phyloP scores from a whole-genome alignment of 2,113 vertebrate species.

The Aegithalos caudatus region DNA sequence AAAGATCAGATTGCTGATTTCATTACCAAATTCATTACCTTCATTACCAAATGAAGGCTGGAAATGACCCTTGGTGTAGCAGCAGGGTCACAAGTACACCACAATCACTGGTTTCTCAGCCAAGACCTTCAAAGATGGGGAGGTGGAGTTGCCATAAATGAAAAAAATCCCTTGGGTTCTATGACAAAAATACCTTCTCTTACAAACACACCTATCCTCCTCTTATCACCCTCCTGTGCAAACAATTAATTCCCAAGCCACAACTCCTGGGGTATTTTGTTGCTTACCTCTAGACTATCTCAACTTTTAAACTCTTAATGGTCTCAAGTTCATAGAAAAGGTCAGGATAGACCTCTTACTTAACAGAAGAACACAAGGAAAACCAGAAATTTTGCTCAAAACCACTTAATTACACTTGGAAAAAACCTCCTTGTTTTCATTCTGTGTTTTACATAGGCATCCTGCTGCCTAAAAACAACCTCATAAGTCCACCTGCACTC shows the following conservation, averaged over 20 bases:
- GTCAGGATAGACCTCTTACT: background rate
- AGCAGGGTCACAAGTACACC: background rate
- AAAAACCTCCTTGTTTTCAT: background rate
- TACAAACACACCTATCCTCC: background rate
- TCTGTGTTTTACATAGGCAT: background rate
- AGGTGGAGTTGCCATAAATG: background rate
- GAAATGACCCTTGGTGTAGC: background rate
- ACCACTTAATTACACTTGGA: background rate
- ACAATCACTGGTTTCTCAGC: fast-evolving
- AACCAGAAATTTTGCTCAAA: background rate
- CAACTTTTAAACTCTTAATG: background rate
- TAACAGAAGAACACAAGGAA: background rate
- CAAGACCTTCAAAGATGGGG: background rate
- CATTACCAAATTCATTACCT: too few species aligned
- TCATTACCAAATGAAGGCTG: background rate
- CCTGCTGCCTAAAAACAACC: background rate
- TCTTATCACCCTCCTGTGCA: background rate
- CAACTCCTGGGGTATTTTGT: background rate
- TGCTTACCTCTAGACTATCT: background rate
- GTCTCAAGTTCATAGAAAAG: background rate
- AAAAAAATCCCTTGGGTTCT: background rate
- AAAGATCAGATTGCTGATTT: background rate
- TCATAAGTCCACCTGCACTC: background rate
- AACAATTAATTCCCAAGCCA: background rate
- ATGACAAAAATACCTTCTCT: background rate